Conservation (phyloP, 2,113 vertebrate species). For the Cephalopterus ornatus region DNA sequence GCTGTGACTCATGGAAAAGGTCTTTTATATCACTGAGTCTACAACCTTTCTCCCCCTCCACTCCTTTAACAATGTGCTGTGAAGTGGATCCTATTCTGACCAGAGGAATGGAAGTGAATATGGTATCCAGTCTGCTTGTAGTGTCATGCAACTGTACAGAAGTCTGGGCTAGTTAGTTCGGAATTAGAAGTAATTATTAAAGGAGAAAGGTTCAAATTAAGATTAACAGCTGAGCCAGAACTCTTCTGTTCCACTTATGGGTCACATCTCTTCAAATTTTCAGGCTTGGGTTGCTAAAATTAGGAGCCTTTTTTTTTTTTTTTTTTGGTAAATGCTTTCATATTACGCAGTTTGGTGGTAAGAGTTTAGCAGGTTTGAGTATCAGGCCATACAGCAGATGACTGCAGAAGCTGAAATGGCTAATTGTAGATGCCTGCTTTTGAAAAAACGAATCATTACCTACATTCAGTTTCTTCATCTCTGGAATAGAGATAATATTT, state of each 20-base stretch:
- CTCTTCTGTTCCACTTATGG: background rate
- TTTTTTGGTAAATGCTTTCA: background rate
- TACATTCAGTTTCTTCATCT: slow-evolving; percentile 10
- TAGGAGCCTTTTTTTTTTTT: background rate
- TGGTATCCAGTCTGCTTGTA: background rate
- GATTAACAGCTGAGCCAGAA: background rate
- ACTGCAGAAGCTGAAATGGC: background rate
- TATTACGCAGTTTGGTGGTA: background rate
- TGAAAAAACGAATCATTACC: background rate
- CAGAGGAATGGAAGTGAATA: background rate
- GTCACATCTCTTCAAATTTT: background rate
- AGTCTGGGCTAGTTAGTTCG: background rate
- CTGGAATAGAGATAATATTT: slow-evolving; percentile 11
- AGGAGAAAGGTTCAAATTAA: background rate
- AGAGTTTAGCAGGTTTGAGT: background rate
- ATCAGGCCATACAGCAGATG: background rate
- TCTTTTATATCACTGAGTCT: background rate
- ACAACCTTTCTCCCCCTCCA: background rate
- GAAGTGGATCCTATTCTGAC: background rate
- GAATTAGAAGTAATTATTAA: background rate
- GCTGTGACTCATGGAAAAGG: background rate
- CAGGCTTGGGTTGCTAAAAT: background rate
- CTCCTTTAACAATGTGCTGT: background rate
- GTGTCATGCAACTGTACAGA: background rate
- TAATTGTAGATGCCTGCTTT: background rate